These are phyloP conservation scores for Eristalis intricaria DNA, from an alignment of 2,888 invertebrate species.

Conservation along the genomic window DNA sequence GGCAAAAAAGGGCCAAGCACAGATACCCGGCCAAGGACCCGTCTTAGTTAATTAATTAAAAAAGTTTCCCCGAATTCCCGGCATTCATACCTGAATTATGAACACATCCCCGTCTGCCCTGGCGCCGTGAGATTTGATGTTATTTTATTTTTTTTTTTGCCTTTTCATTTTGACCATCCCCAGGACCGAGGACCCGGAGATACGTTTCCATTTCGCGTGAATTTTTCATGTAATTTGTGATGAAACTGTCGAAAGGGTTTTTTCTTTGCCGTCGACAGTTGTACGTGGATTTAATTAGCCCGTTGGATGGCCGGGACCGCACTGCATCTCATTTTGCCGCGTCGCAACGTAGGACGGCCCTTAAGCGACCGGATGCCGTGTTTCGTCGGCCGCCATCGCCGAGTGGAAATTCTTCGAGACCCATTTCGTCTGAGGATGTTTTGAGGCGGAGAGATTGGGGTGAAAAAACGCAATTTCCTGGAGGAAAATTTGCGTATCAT, in stretches of 20 bases:
- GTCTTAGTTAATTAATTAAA: conserved; percentile 72
- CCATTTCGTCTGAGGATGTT: neutral
- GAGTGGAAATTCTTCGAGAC: neutral
- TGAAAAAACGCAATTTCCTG: neutral
- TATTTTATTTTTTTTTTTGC: neutral
- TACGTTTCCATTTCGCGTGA: conserved; percentile 22
- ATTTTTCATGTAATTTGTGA: conserved; percentile 66
- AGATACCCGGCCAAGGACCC: conserved; percentile 20
- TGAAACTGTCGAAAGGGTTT: conserved; percentile 65
- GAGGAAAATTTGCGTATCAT: conserved; percentile 46
- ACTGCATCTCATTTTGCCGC: neutral
- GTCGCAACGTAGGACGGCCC: conserved; percentile 32
- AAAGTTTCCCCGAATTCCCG: conserved; percentile 65
- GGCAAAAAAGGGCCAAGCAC: conserved; percentile 15
- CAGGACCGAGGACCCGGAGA: neutral
- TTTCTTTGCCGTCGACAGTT: neutral
- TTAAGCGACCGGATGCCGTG: conserved; percentile 12
- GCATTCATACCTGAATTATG: conserved; percentile 67
- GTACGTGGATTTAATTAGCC: conserved; percentile 59
- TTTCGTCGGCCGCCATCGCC: neutral
- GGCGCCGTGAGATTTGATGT: conserved; percentile 31
- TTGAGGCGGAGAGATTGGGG: neutral
- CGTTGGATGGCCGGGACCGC: neutral
- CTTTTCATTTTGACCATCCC: neutral
- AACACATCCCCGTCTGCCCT: conserved; percentile 23